Base-by-base conservation (phyloP, 2,888 invertebrate species). In the Apoderus coryli region DNA sequence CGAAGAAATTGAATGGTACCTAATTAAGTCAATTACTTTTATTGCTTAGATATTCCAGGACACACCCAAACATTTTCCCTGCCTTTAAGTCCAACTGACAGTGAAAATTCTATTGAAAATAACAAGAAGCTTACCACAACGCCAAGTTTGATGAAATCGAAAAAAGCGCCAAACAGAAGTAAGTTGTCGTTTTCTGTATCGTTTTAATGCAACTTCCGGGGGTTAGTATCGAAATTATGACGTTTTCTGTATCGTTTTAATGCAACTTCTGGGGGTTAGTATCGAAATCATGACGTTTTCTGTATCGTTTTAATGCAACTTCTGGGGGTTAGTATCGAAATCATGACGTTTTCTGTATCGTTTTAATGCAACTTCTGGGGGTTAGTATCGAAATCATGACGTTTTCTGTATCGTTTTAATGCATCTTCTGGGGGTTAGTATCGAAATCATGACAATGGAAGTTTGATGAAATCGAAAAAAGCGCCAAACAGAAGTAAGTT, bases 51-150 rank as follows among this genome's bases (percentile, higher is more conserved):
- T n/a, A n/a, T n/a, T n/a, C n/a, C 19, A 7, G 19, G 19, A 19
- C 6, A 19, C n/a, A 29, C 33, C 33, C 41, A 49, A 14, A 47
- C 39, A 19, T 54, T 54, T 40, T 39, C 46, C 14, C 39, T 54
- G 19, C 55, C 55, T 3, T 36, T 54, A 28, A 56, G 54, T 40
- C 56, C 56, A 2, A 52, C 55, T 3, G 54, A 53, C 25, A 56
- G 56, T 37, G 54, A 54, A 12, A 47, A 48, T 29, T 51, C 51
- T 15, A 26, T 25, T 4, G 37, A 35, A 13, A 25, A 28, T n/a
- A 37, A 37, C 15, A 33, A 37, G 15, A 32, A 34, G n/a, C 28
- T 29, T 23, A 30, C 32, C n/a, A 12, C 2, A 36, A 40, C 23
- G 46, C 45, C 30, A 39, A 45, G 27, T 47, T 44, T 34, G 42